A percentile compares a stretch with the other conserved stretches of the same genome.
Evolutionary conservation across 2,888 invertebrate species (phyloP).

Genomic region (Xestia c-nigrum): DNA sequence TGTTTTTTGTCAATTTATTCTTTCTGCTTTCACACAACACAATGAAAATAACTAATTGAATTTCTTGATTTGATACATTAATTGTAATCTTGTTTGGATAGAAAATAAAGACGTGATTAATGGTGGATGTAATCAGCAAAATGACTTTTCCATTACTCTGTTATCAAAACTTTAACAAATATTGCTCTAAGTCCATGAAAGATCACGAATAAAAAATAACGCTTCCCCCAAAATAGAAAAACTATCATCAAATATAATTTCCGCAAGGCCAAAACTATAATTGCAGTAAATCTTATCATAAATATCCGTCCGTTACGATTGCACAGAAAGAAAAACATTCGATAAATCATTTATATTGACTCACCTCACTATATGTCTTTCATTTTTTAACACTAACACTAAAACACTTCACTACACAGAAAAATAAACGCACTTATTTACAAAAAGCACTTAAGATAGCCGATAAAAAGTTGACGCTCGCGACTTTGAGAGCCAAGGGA

Average conservation of each 20-base stretch:
- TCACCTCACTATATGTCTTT: constrained; percentile 87
- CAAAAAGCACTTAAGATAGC: constrained; percentile 64
- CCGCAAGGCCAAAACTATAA: constrained; percentile 55
- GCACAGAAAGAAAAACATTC: constrained; percentile 44
- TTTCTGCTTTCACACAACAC: not conserved
- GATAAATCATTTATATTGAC: constrained; percentile 58
- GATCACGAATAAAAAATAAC: not conserved
- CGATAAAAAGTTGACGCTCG: constrained; percentile 68
- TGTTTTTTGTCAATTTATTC: not conserved
- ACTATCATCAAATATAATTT: constrained; percentile 33
- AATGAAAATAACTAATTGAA: not conserved
- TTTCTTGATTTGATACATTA: not conserved
- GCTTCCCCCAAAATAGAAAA: constrained; percentile 36
- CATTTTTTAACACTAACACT: constrained; percentile 72
- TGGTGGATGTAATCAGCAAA: not conserved
- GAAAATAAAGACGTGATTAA: not conserved
- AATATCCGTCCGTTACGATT: constrained; percentile 47
- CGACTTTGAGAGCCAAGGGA: constrained; percentile 53
- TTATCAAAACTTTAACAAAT: constrained; percentile 4
- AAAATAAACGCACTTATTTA: constrained; percentile 63
- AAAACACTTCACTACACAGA: constrained; percentile 68
- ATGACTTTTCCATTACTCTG: no score
- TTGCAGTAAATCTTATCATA: constrained; percentile 58
- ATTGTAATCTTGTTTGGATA: not conserved
- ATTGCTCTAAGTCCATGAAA: not conserved